Evolutionary conservation across 2,797 vertebrate species (phyloP), one percentile per base, ranked within the genome.

Genomic region (Pogonophryne albipinna): DNA sequence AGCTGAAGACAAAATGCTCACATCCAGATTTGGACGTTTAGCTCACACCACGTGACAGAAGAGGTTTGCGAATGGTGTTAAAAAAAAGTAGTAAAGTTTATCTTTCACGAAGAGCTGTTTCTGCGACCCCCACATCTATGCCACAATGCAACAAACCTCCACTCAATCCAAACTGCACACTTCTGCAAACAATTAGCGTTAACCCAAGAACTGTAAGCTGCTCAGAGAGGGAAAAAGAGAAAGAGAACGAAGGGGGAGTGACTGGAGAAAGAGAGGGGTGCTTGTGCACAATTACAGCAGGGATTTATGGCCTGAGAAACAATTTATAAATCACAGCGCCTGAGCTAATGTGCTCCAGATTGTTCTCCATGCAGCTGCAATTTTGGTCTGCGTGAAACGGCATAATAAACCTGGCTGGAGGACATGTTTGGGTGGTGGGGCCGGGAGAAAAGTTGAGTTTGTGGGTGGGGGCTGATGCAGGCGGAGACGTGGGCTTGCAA

Each of bases 251-350:
- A 80, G 79, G 74, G 82, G 73, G 84, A 77, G 80, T 77, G 88
- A 87, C 73, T 80, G 83, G 76, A 76, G 89, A 87, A 87, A 78
- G 89, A 88, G 90, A 80, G 87, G 90, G 90, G 79, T 91, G 84
- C 90, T 92, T 93, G 94, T 95, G 91, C 95, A 96, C 95, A 97
- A 96, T 97, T 96, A 96, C 95, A 96, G 95, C 92, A 93, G 94
- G 95, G 96, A 97, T 97, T 97, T 97, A 97, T 96, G 95, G 95
- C 95, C 96, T 95, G 93, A 96, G 95, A 94, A 96, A 95, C 87
- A 95, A 96, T 95, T 96, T 95, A 95, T 97, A 97, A 97, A 96
- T 96, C 96, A 96, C 89, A 86, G 89, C 85, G 93, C 94, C 93
- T 93, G 91, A 84, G 88, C 92, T 95, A 95, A 95, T 95, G 93